A percentile compares a stretch with the other conserved stretches of the same genome.
phyloP scores from a whole-genome alignment of 2,113 vertebrate species.

The Salvelinus namaycush region DNA sequence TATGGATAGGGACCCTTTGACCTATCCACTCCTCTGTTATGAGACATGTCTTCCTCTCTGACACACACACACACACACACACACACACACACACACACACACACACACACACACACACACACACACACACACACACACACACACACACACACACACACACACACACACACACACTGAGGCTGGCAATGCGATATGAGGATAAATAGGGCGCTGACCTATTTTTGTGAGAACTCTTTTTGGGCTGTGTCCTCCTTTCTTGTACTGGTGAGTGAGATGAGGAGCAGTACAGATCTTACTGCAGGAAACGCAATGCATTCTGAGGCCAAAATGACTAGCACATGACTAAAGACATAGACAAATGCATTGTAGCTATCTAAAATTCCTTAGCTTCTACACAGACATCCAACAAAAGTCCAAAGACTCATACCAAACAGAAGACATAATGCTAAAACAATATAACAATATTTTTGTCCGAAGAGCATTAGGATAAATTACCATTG shows the following conservation, averaged over 20 bases:
- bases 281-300: not conserved
- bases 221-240: conserved; percentile 21
- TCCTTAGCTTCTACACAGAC: no score
- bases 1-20: conserved; percentile 50
- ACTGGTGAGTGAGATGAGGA: conserved; percentile 8
- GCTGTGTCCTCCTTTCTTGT: conserved; percentile 37
- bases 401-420: no score
- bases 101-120: not conserved
- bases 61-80: not conserved
- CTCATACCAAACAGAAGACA: no score
- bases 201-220: conserved; percentile 43
- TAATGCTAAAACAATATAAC: no score
- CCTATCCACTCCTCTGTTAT: conserved; percentile 33
- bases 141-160: conserved; percentile 19
- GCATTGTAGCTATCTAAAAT: no score
- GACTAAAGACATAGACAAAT: no score
- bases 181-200: conserved; percentile 1
- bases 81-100: not conserved
- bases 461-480: not conserved
- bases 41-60: not conserved
- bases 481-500: no score
- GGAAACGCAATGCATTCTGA: not conserved
- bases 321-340: not conserved
- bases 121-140: not conserved
- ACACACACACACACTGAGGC: conserved; percentile 8